Conservation (phyloP, 2,888 invertebrate species). For the Andrena fulva region DNA sequence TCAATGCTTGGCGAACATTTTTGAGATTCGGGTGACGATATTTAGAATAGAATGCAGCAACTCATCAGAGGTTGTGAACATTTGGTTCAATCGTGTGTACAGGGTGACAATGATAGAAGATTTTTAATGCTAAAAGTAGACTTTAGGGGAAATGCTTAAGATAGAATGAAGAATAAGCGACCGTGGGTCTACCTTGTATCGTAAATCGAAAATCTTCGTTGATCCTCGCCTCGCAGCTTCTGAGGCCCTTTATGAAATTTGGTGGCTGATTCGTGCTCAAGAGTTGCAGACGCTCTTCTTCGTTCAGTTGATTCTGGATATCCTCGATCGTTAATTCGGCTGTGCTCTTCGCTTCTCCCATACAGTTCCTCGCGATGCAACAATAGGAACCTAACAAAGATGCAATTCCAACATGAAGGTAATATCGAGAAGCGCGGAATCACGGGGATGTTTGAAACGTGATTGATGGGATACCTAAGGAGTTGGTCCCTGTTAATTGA, state of each 20-base stretch:
- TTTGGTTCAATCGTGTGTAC: no score
- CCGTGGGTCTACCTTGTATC: conserved; percentile 88
- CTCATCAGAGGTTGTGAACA: no score
- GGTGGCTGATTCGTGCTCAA: conserved; percentile 93
- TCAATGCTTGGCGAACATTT: no score
- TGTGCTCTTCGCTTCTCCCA: conserved; percentile 95
- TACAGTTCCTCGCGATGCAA: conserved; percentile 95
- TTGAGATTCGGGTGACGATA: no score
- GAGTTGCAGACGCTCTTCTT: conserved; percentile 92
- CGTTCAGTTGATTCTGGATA: conserved; percentile 94
- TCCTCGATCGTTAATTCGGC: conserved; percentile 96
- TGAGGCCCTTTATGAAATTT: conserved; percentile 92
- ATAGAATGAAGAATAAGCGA: neutral
- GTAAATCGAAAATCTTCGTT: conserved; percentile 93
- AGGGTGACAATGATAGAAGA: neutral
- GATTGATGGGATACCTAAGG: conserved; percentile 86
- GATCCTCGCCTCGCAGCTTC: conserved; percentile 93
- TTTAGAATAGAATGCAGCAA: no score
- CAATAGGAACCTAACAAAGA: conserved; percentile 90
- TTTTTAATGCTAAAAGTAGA: neutral
- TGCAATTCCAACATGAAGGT: neutral
- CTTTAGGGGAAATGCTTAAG: no score
- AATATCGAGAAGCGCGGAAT: conserved; percentile 21
- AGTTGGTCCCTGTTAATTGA: conserved; percentile 95
- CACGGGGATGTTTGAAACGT: no score